Evolutionary conservation across 2,113 vertebrate genomes (phyloP).

Genomic region (Nansenia antarctica): DNA sequence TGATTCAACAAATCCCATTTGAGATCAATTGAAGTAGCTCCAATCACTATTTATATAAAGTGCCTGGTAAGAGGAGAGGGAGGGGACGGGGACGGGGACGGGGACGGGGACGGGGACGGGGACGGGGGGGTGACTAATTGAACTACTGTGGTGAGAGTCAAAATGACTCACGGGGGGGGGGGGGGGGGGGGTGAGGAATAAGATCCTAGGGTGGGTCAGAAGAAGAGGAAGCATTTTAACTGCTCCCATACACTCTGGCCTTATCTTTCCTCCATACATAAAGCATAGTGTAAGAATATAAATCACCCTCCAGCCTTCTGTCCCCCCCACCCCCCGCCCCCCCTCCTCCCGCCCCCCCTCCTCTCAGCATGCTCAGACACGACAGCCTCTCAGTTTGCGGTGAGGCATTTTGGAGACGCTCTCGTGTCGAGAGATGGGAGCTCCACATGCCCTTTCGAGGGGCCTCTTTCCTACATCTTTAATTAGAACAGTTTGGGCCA

Average conservation of each 20-base stretch:
- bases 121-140: too few relatives aligned
- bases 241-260: not conserved
- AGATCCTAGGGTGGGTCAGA: not conserved
- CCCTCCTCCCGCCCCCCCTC: not conserved
- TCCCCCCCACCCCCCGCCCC: not conserved
- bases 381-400: not conserved
- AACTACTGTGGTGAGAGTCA: not conserved
- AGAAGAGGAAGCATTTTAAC: not conserved
- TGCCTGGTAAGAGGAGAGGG: too few relatives aligned
- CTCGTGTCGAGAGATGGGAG: not conserved
- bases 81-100: too few relatives aligned
- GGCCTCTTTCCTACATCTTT: constrained; percentile 7
- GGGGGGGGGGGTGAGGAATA: not conserved
- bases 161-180: not conserved
- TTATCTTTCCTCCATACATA: not conserved
- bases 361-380: not conserved
- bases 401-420: not conserved
- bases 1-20: too few relatives aligned
- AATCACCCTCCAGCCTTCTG: not conserved
- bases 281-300: not conserved
- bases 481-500: constrained; percentile 1
- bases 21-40: too few relatives aligned
- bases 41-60: too few relatives aligned
- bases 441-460: not conserved
- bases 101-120: too few relatives aligned